Evolutionary conservation across 2,888 invertebrate genomes (phyloP).

Genomic region (Teleiodes luculella): DNA sequence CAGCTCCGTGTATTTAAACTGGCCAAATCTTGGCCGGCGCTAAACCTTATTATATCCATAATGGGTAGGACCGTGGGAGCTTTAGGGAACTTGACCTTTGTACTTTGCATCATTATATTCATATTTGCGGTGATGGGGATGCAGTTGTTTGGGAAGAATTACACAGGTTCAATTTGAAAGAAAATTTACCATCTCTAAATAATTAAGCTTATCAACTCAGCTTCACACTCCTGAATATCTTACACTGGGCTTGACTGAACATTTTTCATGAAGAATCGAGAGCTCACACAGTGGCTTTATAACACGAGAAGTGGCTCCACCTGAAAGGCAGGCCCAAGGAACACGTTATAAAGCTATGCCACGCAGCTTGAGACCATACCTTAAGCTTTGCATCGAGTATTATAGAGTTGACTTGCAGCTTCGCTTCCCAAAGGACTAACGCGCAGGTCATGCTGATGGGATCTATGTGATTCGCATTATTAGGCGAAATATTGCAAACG

Average conservation of each 20-base stretch:
- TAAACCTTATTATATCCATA: slow-evolving; percentile 96
- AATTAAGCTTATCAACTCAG: slow-evolving; percentile 73
- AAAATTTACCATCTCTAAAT: slow-evolving; percentile 73
- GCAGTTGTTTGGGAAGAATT: slow-evolving; percentile 95
- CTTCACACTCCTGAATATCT: slow-evolving; percentile 72
- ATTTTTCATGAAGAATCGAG: slow-evolving; percentile 65
- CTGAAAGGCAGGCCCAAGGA: slow-evolving; percentile 44
- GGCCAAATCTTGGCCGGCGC: slow-evolving; percentile 97
- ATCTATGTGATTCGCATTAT: slow-evolving; percentile 59
- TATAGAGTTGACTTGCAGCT: slow-evolving; percentile 75
- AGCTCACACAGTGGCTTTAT: slow-evolving; percentile 72
- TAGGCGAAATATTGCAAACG: slow-evolving; percentile 26
- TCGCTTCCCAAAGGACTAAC: slow-evolving; percentile 71
- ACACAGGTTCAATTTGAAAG: slow-evolving; percentile 82
- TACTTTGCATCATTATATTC: slow-evolving; percentile 97
- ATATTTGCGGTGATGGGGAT: slow-evolving; percentile 99
- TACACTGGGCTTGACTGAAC: slow-evolving; percentile 75
- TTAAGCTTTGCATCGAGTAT: slow-evolving; percentile 76
- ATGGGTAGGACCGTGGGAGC: slow-evolving; percentile 97
- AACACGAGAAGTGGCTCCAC: slow-evolving; percentile 60
- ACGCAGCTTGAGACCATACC: slow-evolving; percentile 74
- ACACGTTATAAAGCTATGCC: slow-evolving; percentile 74
- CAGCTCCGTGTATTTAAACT: slow-evolving; percentile 97
- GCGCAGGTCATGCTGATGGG: slow-evolving; percentile 73
- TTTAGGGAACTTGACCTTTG: slow-evolving; percentile 96